Base-by-base conservation (phyloP, 2,888 invertebrate species). In the Bugula neritina region DNA sequence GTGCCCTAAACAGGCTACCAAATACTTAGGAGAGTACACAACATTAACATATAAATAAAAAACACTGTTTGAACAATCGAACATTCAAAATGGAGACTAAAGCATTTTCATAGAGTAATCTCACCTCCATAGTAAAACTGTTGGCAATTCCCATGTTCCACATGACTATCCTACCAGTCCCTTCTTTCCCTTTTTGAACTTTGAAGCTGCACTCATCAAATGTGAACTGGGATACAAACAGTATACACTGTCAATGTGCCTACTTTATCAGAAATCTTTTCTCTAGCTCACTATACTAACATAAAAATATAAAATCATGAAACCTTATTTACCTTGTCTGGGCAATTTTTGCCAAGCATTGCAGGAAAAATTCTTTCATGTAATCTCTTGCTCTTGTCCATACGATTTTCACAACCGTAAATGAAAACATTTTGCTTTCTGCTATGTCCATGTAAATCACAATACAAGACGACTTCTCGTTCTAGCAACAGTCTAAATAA, bases 61-160 rank as follows among this genome's bases (percentile, higher is more conserved):
- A n/a, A n/a, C n/a, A n/a, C n/a, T n/a, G n/a, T n/a, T n/a, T n/a
- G n/a, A n/a, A n/a, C n/a, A n/a, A n/a, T n/a, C n/a, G n/a, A n/a
- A n/a, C n/a, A n/a, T n/a, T n/a, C n/a, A n/a, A n/a, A n/a, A n/a
- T n/a, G n/a, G n/a, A n/a, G n/a, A n/a, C n/a, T n/a, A n/a, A n/a
- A n/a, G n/a, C n/a, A n/a, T n/a, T n/a, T n/a, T n/a, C n/a, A n/a
- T n/a, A n/a, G n/a, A n/a, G n/a, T n/a, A n/a, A n/a, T n/a, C 63
- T 31, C 74, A 82, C 82, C 80, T 96, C 96, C 89, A 96, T 89
- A 1, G 95, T 96, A 82, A 93, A 96, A 84, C 94, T 95, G 80
- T 95, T 94, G 73, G 91, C 90, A 69, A 95, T 92, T 31, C 95
- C 95, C 88, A 95, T 89, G 88, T 94, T 91, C 94, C 94, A 95